These are phyloP conservation scores for Megathymus violae DNA, from an alignment of 1,140 invertebrate species.

Conservation along the genomic window DNA sequence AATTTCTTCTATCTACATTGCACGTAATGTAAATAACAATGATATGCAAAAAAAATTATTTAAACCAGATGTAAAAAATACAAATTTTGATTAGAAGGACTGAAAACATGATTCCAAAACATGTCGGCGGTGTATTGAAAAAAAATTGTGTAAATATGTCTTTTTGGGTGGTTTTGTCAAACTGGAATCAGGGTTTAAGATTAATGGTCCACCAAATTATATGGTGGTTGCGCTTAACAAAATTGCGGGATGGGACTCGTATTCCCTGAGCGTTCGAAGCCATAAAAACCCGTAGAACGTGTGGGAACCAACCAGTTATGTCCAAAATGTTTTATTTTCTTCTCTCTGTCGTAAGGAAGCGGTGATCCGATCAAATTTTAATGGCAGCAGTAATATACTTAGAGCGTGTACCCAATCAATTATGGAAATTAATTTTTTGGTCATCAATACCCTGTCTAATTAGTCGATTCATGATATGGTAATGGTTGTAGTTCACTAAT, in stretches of 20 bases:
- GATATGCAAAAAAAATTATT: too few species aligned
- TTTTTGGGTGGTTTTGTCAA: constrained; percentile 42
- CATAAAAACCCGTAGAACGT: constrained; percentile 48
- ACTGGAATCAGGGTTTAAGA: constrained; percentile 44
- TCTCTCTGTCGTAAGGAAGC: constrained; percentile 41
- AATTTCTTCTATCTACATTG: too few species aligned
- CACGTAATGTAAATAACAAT: too few species aligned
- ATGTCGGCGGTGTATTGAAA: too few species aligned
- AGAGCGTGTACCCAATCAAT: constrained; percentile 28
- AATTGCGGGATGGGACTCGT: constrained; percentile 45
- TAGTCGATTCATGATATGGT: constrained; percentile 10
- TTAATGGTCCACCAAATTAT: constrained; percentile 57
- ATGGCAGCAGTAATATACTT: constrained; percentile 43
- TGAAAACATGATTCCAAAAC: too few species aligned
- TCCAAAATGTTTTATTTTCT: constrained; percentile 38
- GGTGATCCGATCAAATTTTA: constrained; percentile 52
- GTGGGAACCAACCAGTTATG: constrained; percentile 47
- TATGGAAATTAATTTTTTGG: constrained; percentile 29
- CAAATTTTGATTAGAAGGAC: too few species aligned
- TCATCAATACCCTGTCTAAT: constrained; percentile 15
- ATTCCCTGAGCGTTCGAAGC: constrained; percentile 35
- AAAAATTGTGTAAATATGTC: constrained; percentile 34
- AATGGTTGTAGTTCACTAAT: constrained; percentile 8
- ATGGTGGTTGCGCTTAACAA: constrained; percentile 47
- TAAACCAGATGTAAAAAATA: too few species aligned